Evolutionary conservation across 2,888 invertebrate species (phyloP), one percentile per base, ranked within the genome.

Genomic region (Kuschelorhynchus macadamiae): DNA sequence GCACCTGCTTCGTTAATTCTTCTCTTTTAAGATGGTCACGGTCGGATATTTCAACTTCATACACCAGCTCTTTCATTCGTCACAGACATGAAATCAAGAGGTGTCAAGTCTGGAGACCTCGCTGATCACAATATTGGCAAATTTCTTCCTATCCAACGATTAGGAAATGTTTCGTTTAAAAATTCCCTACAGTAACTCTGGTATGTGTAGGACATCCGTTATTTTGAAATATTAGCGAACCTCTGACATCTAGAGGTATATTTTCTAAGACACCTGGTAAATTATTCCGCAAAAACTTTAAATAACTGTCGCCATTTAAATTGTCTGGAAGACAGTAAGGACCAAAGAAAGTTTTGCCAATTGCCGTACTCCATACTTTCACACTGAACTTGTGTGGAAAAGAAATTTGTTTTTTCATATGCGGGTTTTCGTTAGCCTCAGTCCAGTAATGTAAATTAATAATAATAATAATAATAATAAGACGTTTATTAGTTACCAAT

Each of bases 351-450:
- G 30, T 47, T 25, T 18, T 30, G 33, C 55, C 52, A 62, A 57
- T 57, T 16, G 52, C 60, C 17, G 42, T 50, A 11, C 30, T 30
- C 60, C 39, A 55, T 16, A 57, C 55, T 57, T 61, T 61, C 12
- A 52, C 52, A 36, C 50, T 52, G 25, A 61, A 56, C 17, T 61
- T 61, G 20, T 52, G 36, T 52, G 32, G 41, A 41, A 50, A 61
- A 11, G 60, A 61, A 30, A 14, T 61, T 30, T 55, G 52, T 53
- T 53, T 60, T 60, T 42, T 53, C 17, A 62, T 16, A 21, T 62
- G 41, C 11, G 53, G 55, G 55, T 57, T 62, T 60, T 55, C 55
- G 16, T 52, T 52, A 21, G 25, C 33, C 20, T 41, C 30, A 20
- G 42, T 41, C 55, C 55, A 53, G 44, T 41, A 62, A 32, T 65